Evolutionary conservation across 2,888 invertebrate genomes (phyloP).

Genomic region (Dicyrtomina minuta): DNA sequence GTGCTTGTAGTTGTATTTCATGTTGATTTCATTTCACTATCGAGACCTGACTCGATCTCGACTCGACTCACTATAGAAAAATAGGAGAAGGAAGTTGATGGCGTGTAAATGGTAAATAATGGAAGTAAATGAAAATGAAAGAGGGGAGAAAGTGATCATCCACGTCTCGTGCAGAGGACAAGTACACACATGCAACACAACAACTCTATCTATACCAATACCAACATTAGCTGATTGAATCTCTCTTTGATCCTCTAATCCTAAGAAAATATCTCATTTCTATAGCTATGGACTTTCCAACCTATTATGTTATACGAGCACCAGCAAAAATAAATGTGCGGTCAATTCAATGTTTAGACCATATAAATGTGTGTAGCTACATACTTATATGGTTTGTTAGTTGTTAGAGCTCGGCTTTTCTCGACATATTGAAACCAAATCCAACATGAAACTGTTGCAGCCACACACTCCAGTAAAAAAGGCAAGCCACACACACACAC

Average conservation of each 20-base stretch:
- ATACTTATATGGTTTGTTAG: too few relatives aligned
- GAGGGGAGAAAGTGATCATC: constrained; percentile 19
- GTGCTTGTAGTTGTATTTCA: too few relatives aligned
- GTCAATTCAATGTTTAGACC: too few relatives aligned
- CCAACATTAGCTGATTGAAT: constrained; percentile 35
- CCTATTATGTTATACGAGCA: neutral
- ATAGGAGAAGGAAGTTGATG: constrained; percentile 21
- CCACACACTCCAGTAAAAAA: neutral
- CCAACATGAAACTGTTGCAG: too few relatives aligned
- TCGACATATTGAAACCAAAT: too few relatives aligned
- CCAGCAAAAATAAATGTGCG: neutral
- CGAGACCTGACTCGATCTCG: too few relatives aligned
- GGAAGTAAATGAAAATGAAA: constrained; percentile 13
- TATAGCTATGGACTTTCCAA: neutral
- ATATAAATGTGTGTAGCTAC: too few relatives aligned
- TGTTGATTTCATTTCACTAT: too few relatives aligned
- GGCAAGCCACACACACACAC: neutral
- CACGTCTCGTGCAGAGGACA: constrained; percentile 5
- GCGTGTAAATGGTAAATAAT: constrained; percentile 25
- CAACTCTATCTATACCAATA: neutral
- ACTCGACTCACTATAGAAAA: too few relatives aligned
- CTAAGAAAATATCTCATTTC: constrained; percentile 30
- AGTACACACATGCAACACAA: neutral
- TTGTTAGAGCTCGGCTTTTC: too few relatives aligned
- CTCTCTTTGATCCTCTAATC: constrained; percentile 33